Base-by-base conservation (phyloP, 2,113 vertebrate genomes). In the Gopherus evgoodei region DNA sequence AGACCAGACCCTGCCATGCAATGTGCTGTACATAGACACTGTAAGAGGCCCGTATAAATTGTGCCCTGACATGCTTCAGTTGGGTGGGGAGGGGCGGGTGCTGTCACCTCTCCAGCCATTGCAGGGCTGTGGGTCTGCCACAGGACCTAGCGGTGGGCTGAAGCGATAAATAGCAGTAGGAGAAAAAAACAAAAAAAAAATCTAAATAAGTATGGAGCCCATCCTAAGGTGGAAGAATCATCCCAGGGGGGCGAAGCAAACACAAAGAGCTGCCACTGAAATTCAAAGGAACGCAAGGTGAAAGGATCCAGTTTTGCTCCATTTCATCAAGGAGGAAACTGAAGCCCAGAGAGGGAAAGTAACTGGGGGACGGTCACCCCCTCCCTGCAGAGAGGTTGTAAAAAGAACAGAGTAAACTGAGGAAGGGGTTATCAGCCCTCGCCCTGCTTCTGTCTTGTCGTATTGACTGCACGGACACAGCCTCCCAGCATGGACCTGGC, bases 101-200 rank as follows among this genome's bases (percentile, higher is more conserved):
- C 49, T 11, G 35, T 24, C 10, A 3, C 1, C 14, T 22, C 38
- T 38, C 21, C 44, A 9, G 14, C 22, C 22, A 4, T 16, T 1
- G 16, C 62, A 54, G 62, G 47, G n/a, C 13, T 21, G 25, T 47
- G 14, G 62, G 62, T 17, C 35, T 65, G 59, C 14, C 14, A 1
- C 62, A 65, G 31, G 65, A n/a, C 35, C 35, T 35, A n/a, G 65
- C 35, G 4, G n/a, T 17, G 65, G 35, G 35, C 65, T 1, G 16
- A n/a, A 69, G 65, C 4, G 14, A 35, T 69, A 35, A 69, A 69
- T n/a, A 17, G 62, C 62, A 35, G 29, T 62, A 62, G 11, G 29
- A 54, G 22, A 54, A 56, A 57, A 52, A 14, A 3, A 13, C 13
- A 38, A 44, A 44, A 16, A 52, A 52, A 6, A 31, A 31, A n/a